Evolutionary conservation across 1,140 invertebrate species (phyloP).

Genomic region (Thalassaphorura encarpata): DNA sequence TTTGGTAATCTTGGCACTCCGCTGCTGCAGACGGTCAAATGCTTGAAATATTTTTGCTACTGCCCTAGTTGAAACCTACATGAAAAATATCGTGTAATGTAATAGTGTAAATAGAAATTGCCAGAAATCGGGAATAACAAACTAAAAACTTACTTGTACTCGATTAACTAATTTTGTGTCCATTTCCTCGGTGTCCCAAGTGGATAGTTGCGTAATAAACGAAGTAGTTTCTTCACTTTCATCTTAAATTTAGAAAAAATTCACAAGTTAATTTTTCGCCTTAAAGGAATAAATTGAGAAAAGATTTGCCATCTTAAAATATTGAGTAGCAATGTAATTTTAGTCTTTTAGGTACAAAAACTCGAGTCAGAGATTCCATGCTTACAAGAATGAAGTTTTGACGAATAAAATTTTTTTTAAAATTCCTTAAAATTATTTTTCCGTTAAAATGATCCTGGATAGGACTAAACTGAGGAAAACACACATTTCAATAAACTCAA

Average conservation of each 20-base stretch:
- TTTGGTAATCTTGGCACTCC: slow-evolving; percentile 82
- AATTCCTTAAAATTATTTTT: no score
- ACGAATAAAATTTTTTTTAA: no score
- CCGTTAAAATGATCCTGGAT: no score
- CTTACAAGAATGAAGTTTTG: no score
- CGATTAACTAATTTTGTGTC: slow-evolving; percentile 91
- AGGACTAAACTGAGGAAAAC: no score
- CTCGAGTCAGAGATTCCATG: no score
- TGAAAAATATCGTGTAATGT: slow-evolving; percentile 5
- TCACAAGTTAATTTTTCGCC: neutral
- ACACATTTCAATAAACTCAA: no score
- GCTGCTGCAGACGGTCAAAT: slow-evolving; percentile 85
- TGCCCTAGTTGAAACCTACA: slow-evolving; percentile 72
- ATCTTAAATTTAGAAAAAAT: slow-evolving; percentile 48
- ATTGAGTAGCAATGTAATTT: no score
- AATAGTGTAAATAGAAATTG: neutral
- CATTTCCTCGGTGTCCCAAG: slow-evolving; percentile 95
- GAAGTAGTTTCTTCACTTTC: slow-evolving; percentile 94
- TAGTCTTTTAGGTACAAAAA: no score
- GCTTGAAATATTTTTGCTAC: slow-evolving; percentile 93
- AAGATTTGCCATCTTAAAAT: no score
- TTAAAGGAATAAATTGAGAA: no score
- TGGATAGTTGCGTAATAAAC: slow-evolving; percentile 90
- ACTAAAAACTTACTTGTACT: slow-evolving; percentile 48
- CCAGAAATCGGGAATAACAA: neutral